Base-by-base conservation (phyloP, 2,888 invertebrate genomes). In the Nephrotoma appendiculata region DNA sequence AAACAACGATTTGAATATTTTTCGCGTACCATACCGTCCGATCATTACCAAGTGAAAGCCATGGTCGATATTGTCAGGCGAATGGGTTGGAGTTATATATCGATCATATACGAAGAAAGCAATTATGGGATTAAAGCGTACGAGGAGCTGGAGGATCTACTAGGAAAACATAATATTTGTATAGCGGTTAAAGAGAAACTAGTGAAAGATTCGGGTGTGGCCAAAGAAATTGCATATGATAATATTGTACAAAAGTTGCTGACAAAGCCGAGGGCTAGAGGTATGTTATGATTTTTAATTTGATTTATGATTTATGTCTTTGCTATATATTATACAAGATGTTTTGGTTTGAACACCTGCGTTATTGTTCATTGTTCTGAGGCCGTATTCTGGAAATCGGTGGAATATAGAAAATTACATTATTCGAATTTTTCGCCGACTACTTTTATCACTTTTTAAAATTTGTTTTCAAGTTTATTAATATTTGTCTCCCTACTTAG, bases 121-220 rank as follows among this genome's bases (percentile, higher is more conserved):
- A 98, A 97, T 92, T 98, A 98, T 90, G 98, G 98, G 6, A 97
- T 98, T 88, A 97, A 98, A 98, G 98, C 98, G 9, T 98, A 97
- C 90, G 98, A 98, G 91, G 98, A 98, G 90, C 92, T 99, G 88
- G 98, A 98, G 91, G 96, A 96, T 87, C 92, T 97, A 71, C 92
- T 99, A 87, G 95, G 96, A 0, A 94, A 95, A 89, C 94, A 96
- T 91, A 95, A 95, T 88, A 96, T 99, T 91, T 99, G 98, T 92
- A 97, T 98, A 89, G 98, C 98, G 0, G 95, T 97, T 86, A 98
- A 98, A 90, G 98, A 98, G 91, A 98, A 97, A 90, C 93, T 99
- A 87, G 96, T 97, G 87, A 98, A 98, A 91, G 98, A 98, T 92
- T 98, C 98, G 0, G 98, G 98, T 15, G 98, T 98, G 2, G 98